Evolutionary conservation across 2,797 vertebrate species (phyloP).

Genomic region (Gallinago nigripennis): DNA sequence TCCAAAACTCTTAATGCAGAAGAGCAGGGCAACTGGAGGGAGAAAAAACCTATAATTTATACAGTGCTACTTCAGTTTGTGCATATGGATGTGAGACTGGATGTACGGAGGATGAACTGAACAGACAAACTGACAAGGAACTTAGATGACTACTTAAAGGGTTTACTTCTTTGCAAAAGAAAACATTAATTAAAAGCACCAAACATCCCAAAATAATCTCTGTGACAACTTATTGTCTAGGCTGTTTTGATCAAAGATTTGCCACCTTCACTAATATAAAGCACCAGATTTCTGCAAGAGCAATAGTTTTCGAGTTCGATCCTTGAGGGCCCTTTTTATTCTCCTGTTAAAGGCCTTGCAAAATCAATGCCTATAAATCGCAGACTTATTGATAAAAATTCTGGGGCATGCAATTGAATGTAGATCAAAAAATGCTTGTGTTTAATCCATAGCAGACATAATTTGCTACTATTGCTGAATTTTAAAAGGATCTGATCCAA

Average conservation of each 20-base stretch:
- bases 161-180: conserved; percentile 8
- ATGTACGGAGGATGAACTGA: background rate
- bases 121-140: background rate
- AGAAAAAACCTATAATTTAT: background rate
- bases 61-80: background rate
- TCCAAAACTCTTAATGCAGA: background rate
- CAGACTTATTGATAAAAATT: conserved; percentile 80
- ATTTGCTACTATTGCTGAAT: conserved; percentile 75
- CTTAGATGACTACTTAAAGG: background rate
- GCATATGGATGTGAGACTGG: background rate
- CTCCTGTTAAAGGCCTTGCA: conserved; percentile 64
- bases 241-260: conserved; percentile 67
- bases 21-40: background rate
- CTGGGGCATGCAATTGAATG: conserved; percentile 63
- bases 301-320: conserved; percentile 69
- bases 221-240: conserved; percentile 38
- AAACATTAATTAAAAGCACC: conserved; percentile 24
- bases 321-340: conserved; percentile 67
- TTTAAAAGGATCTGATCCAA: conserved; percentile 75
- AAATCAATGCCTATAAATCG: conserved; percentile 75
- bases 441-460: conserved; percentile 74
- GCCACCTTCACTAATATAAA: conserved; percentile 52
- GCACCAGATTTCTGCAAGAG: conserved; percentile 64
- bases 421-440: conserved; percentile 72
- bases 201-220: conserved; percentile 31